Base-by-base conservation (phyloP, 2,888 invertebrate genomes). In the Druceiella hillmani region DNA sequence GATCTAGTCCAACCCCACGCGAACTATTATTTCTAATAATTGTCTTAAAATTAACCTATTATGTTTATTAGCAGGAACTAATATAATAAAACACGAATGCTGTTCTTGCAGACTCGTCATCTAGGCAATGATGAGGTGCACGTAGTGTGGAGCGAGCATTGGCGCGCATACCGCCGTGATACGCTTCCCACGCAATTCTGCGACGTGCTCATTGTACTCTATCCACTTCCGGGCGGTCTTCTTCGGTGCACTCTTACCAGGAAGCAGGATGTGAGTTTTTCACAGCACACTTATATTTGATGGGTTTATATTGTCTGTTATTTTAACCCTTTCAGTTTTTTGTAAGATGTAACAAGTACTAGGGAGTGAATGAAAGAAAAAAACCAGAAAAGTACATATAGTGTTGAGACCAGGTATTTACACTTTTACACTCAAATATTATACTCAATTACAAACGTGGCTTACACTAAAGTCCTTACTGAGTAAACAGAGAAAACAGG, bases 181-280 rank as follows among this genome's bases (percentile, higher is more conserved):
- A 95, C 97, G 52, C 85, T 99, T 58, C 95, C 98, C 36, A 99
- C 99, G 7, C 97, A 99, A 71, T 99, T 99, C 76, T 98, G 97
- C 62, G 99, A 99, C 74, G 92, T 99, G 46, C 79, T 99, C 43
- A 92, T 99, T 56, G 89, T 87, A 29, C 87, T 99, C 54, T 98
- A 99, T 72, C 97, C 98, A 2, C 70, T 97, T 53, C 78, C 82
- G 34, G 87, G 87, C 55, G 84, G 87, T 35, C 69, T 97, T 41
- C 88, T 87, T 61, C 77, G 95, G 41, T 84, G 93, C 51, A 91
- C 93, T 42, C 86, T 95, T 40, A 81, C 87, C 47, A 78, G 89
- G 52, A 92, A 92, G 57, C 80, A 84, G 1, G 89, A 90, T 61
- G 90, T 90, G 57, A 68, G 71, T 59, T 17, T 30, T 11, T 16